Evolutionary conservation across 1,140 invertebrate species (phyloP).

Genomic region (Coenobita brevimanus): DNA sequence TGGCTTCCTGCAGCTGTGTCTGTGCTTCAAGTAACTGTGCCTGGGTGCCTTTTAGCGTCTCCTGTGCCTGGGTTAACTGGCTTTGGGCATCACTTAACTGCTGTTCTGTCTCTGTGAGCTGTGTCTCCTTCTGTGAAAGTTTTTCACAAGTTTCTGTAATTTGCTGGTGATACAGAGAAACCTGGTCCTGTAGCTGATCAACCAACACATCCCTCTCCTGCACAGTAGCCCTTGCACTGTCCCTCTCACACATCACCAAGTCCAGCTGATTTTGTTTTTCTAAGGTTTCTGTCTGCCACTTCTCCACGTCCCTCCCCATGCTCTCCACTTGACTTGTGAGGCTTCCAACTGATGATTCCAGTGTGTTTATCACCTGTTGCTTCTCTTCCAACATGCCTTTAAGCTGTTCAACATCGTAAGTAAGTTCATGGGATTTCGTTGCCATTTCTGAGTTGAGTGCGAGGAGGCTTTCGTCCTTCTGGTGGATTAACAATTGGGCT

Average conservation of each 20-base stretch:
- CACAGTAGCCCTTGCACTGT: neutral
- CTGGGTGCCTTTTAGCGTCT: constrained; percentile 17
- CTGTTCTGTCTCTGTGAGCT: constrained; percentile 19
- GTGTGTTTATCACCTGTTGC: neutral
- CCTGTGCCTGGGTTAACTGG: neutral
- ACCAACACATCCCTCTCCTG: constrained; percentile 11
- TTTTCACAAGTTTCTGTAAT: constrained; percentile 35
- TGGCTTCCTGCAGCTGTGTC: constrained; percentile 19
- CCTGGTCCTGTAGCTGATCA: constrained; percentile 19
- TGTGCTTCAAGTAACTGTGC: constrained; percentile 4
- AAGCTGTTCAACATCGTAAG: constrained; percentile 17
- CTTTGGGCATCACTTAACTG: constrained; percentile 35
- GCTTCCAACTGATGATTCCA: constrained; percentile 31
- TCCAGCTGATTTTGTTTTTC: constrained; percentile 33
- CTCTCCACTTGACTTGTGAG: constrained; percentile 22
- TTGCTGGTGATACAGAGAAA: constrained; percentile 24
- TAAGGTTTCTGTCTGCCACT: constrained; percentile 59
- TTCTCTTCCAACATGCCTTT: constrained; percentile 21
- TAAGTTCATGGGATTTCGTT: constrained; percentile 8
- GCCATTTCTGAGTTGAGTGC: constrained; percentile 24
- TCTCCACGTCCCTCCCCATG: constrained; percentile 44
- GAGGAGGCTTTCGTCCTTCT: constrained; percentile 30
- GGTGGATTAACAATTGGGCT: neutral
- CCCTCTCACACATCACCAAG: neutral
- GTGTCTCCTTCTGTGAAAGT: constrained; percentile 3